Base-by-base conservation (phyloP, 1,140 invertebrate genomes). In the Neodiprion virginianus region DNA sequence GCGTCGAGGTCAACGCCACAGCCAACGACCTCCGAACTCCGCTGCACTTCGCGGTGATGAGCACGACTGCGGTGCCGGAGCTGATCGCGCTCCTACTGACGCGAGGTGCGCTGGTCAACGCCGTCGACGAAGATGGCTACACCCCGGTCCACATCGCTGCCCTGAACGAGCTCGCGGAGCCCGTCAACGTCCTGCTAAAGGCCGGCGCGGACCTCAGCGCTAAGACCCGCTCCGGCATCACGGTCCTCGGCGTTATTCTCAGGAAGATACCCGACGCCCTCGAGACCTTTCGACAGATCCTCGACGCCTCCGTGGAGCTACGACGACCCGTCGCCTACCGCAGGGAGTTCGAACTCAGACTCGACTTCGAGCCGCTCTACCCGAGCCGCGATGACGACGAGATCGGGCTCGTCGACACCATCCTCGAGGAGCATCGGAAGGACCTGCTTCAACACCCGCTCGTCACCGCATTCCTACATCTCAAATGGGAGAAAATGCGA, bases 141-240 rank as follows among this genome's bases (percentile, higher is more conserved):
- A 93, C 93, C 1, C 91, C 93, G 0, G 83, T 94, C 14, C 93
- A 94, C 82, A 87, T 94, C 14, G 92, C 92, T 21, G 92, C 93
- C 10, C 84, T 92, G 53, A 92, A 92, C 78, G 90, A 92, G 72
- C 85, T 91, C 47, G 91, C 91, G 0, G 89, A 89, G 48, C 92
- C 91, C 74, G 92, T 92, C 2, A 89, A 92, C 77, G 87, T 91
- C 0, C 84, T 94, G 7, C 89, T 94, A 12, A 90, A 90, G 82
- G 87, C 92, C 72, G 92, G 92, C 47, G 92, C 93, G 1, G 91
- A 93, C 75, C 89, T 94, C 0, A 93, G 91, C 17, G 90, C 90
- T 0, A 91, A 89, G 75, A 92, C 91, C 2, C 89, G 89, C 72
- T 89, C 90, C 75, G 91, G 91, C 0, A 84, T 91, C 5, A 91